Conservation (phyloP, 2,888 invertebrate species). For the Phyto melanocephala region DNA sequence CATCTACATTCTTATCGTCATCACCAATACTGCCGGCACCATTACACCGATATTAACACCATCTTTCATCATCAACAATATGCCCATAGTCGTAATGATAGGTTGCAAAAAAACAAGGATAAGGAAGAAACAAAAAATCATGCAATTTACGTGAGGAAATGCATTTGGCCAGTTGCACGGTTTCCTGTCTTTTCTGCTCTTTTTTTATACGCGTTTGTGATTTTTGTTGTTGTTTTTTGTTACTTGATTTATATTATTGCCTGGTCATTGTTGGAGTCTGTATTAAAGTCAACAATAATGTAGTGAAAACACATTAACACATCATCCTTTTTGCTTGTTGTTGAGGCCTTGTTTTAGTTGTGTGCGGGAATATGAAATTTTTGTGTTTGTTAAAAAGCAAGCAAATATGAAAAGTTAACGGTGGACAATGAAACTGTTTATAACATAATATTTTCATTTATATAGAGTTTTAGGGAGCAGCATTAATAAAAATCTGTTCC, state of each 20-base stretch:
- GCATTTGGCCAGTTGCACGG: constrained; percentile 74
- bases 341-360: background rate
- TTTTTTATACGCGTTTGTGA: constrained; percentile 52
- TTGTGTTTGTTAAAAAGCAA: no score
- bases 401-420: no score
- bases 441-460: no score
- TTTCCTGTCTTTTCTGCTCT: constrained; percentile 71
- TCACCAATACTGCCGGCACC: background rate
- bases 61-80: background rate
- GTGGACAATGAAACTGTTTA: no score
- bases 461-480: no score
- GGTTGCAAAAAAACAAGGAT: background rate
- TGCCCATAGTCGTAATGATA: background rate
- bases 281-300: constrained; percentile 57
- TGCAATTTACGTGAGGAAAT: constrained; percentile 53
- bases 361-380: background rate
- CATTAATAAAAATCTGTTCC: no score
- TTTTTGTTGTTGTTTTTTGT: constrained; percentile 25
- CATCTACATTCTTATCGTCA: background rate
- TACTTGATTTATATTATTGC: constrained; percentile 11
- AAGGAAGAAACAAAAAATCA: background rate
- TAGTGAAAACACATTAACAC: constrained; percentile 64
- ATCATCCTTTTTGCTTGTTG: constrained; percentile 36
- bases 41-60: background rate
- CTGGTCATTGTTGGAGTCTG: constrained; percentile 17